Base-by-base conservation (phyloP, 2,888 invertebrate genomes). In the Tricholauxania praeusta region DNA sequence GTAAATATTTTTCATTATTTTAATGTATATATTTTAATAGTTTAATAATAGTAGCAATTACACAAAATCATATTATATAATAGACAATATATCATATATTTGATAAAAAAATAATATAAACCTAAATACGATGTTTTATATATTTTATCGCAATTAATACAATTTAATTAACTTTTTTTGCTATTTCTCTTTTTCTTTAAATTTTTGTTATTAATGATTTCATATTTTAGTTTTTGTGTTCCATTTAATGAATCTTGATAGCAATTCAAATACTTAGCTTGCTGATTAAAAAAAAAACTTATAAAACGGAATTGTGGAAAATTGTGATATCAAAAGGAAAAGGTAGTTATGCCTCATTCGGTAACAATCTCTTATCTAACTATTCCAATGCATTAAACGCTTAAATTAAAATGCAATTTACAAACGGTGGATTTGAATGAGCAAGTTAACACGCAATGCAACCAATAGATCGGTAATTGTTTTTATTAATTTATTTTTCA, bases 61-160 rank as follows among this genome's bases (percentile, higher is more conserved):
- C 80, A 78, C 78, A 79, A 80, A 80, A 80, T 67, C 39, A 69
- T 80, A 79, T 79, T 28, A 79, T 78, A 79, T 80, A 79, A 80
- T 80, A 80, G 80, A 79, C 80, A 80, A 78, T 80, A 74, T 76
- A 78, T 79, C 73, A 79, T 77, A 78, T 79, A 77, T 76, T 80
- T 64, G 63, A 71, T 71, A 71, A 77, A 80, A 22, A 79, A 77
- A 77, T 77, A 77, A 74, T 75, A 75, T 75, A 71, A 75, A 74
- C 72, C 65, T 77, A 75, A 72, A 69, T 65, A 60, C 64, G 51
- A 63, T 72, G 63, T 67, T 73, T 75, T 28, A 62, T 62, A 32
- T 59, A 59, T 55, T 59, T 32, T 39, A 47, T 62, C 49, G 68
- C 15, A 68, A 59, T 52, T 48, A 53, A 67, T 67, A 55, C 32